Evolutionary conservation across 2,113 vertebrate species (phyloP).

Genomic region (Cinclus cinclus): DNA sequence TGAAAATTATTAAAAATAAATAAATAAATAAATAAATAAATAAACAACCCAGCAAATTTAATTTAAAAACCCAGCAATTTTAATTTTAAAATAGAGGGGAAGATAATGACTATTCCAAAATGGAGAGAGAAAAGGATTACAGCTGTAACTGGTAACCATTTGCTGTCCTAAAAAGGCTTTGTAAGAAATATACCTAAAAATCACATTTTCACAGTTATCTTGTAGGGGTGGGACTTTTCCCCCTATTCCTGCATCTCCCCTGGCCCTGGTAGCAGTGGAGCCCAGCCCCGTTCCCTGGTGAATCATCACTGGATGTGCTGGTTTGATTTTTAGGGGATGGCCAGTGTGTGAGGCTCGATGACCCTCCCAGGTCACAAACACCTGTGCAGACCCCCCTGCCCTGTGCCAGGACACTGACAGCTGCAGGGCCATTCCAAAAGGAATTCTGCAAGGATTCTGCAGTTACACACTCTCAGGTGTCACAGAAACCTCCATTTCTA

Average conservation of each 20-base stretch:
- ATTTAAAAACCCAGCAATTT: neutral
- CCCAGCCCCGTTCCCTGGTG: neutral
- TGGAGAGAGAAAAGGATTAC: neutral
- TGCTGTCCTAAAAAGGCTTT: neutral
- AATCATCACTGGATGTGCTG: neutral
- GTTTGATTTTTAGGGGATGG: neutral
- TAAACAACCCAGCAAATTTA: neutral
- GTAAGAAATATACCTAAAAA: neutral
- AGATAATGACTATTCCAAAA: neutral
- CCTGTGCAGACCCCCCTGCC: too few species aligned
- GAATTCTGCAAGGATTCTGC: neutral
- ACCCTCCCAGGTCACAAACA: neutral
- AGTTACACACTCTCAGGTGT: neutral
- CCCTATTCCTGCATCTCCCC: neutral
- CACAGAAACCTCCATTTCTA: neutral
- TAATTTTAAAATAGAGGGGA: neutral
- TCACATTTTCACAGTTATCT: neutral
- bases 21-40: too few species aligned
- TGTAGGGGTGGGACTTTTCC: accelerated
- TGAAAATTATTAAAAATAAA: neutral
- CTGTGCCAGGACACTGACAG: neutral
- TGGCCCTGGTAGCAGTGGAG: neutral
- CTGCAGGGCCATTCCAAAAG: neutral
- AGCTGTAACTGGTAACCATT: neutral
- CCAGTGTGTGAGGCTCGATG: neutral